Base-by-base conservation (phyloP, 2,113 vertebrate genomes). In the Cavia aperea region DNA sequence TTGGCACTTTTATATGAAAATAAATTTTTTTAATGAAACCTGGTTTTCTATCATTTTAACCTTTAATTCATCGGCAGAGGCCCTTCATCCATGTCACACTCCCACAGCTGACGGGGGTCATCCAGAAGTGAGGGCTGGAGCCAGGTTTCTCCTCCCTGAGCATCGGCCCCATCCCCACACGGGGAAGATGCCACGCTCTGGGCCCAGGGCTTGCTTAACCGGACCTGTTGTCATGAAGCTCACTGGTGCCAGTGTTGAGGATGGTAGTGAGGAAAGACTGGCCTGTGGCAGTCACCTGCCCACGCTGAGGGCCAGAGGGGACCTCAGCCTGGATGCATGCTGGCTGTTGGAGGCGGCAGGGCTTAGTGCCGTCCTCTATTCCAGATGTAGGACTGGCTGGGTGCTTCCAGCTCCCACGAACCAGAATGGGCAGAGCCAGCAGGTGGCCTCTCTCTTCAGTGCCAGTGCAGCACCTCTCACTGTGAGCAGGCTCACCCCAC, bases 1-100 rank as follows among this genome's bases (percentile, higher is more conserved):
- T 98, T 98, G 98, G 98, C 98, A 98, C 98, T 98, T 98, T 98
- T 98, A 97, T 98, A 98, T 98, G 97, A 96, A 97, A 98, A 98
- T 98, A 98, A 98, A 98, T 97, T 96, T 97, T 98, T 98, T 98
- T 97, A 97, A 96, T 94, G 95, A 98, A 97, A 95, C 95, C 93
- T 96, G 89, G 95, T 96, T 95, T 96, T 97, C 95, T 92, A n/a
- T 58, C 16, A 96, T 95, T 46, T 97, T 89, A 89, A 91, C 12
- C 51, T 65, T 84, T 73, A 16, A 75, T n/a, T 92, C 70, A 62
- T 31, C 39, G 62, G n/a, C 56, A 46, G 83, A 73, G 79, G 75
- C 46, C 24, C 36, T 60, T 39, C 90, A 62, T 77, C 87, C 23
- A 0, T 77, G 75, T 54, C 39, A 4, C 5, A 3, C 8, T 7